Percentiles rank a stretch among this genome's conserved stretches.
Conservation (phyloP, 2,113 vertebrate species). For the Otolemur garnettii region DNA sequence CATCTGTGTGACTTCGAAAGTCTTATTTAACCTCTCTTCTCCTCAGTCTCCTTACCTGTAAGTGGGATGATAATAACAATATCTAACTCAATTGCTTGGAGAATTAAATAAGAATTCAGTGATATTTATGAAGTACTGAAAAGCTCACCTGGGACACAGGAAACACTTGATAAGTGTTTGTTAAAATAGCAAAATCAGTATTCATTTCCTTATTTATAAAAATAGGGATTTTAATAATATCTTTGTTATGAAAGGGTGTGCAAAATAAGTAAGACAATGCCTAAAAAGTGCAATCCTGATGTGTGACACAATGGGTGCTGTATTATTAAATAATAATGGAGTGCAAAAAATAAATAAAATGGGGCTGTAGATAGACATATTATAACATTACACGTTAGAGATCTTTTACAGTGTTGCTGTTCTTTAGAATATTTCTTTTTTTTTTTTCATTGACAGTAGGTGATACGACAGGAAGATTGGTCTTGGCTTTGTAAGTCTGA, state of each 20-base stretch:
- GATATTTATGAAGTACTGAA: neutral
- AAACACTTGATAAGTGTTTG: neutral
- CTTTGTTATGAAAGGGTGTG: neutral
- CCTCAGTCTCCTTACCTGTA: constrained; percentile 4
- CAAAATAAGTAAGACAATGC: neutral
- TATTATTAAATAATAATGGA: neutral
- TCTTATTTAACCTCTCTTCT: neutral
- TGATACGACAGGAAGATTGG: neutral
- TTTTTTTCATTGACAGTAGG: neutral
- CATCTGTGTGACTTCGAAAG: neutral
- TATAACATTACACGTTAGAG: neutral
- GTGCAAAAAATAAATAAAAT: neutral
- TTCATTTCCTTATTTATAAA: neutral
- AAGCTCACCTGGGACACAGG: neutral
- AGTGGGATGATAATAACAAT: neutral
- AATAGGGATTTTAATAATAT: neutral
- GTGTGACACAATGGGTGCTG: neutral
- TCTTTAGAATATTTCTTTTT: neutral
- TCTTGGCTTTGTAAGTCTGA: neutral
- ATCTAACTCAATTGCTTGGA: neutral
- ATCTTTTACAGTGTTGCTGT: neutral
- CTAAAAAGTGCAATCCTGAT: neutral
- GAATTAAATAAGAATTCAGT: neutral
- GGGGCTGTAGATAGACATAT: neutral
- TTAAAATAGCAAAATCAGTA: neutral